Evolutionary conservation across 2,888 invertebrate species (phyloP).

Genomic region (Drosophila setosimentum): DNA sequence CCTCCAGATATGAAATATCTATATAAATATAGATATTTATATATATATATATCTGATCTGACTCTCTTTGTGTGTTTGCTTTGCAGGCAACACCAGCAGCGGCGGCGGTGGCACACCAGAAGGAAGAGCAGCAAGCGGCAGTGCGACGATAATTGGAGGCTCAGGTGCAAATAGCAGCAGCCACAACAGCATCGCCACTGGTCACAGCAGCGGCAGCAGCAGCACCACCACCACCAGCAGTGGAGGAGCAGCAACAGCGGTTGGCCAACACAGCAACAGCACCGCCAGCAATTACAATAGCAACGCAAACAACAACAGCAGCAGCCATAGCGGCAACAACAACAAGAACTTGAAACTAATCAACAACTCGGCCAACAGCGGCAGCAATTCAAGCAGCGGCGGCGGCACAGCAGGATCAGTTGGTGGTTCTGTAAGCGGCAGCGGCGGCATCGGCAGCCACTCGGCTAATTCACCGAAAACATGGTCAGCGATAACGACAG

Average conservation of each 20-base stretch:
- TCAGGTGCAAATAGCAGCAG: conserved; percentile 45
- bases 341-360: conserved; percentile 75
- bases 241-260: conserved; percentile 28
- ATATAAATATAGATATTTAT: neutral
- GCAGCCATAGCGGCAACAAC: conserved; percentile 54
- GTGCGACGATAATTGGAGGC: conserved; percentile 48
- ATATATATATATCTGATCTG: neutral
- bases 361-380: conserved; percentile 70
- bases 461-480: conserved; percentile 86
- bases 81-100: conserved; percentile 56
- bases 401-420: conserved; percentile 37
- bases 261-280: conserved; percentile 43
- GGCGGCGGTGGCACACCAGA: conserved; percentile 30
- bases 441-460: conserved; percentile 43
- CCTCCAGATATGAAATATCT: neutral
- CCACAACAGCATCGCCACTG: conserved; percentile 62
- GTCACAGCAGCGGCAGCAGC: conserved; percentile 47
- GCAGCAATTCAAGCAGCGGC: conserved; percentile 23
- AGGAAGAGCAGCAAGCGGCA: conserved; percentile 49
- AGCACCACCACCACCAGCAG: conserved; percentile 1
- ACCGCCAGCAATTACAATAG: conserved; percentile 48
- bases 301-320: conserved; percentile 54
- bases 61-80: neutral
- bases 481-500: conserved; percentile 88
- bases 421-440: conserved; percentile 21